Evolutionary conservation across 92 coral and sea anemone genomes (phyloP), one percentile per base, ranked within the genome.

Genomic region (Porites divaricata): DNA sequence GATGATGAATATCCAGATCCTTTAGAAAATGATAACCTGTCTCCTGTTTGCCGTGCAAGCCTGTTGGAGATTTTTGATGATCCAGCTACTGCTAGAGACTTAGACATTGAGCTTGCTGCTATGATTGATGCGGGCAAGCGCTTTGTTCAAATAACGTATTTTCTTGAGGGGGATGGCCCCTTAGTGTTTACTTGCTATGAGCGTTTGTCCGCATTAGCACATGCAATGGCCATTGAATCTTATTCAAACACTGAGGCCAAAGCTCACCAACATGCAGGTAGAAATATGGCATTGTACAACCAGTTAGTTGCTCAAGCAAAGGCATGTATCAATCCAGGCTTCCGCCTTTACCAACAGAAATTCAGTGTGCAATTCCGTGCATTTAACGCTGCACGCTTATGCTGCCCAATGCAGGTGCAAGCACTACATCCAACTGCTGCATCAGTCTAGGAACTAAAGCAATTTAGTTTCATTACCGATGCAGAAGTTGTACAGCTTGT

Each of bases 361-460:
- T 89, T 92, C 83, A 89, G 89, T 72, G 80, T 81, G 50, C 86
- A 92, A 81, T 92, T 92, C 41, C 88, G 89, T 75, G 91, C 93
- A 61, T 92, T 92, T 74, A 77, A 78, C 22, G 84, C 83, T 79
- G 92, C 89, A 53, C 69, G 86, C 26, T 79, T 84, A 81, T 84
- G 88, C 66, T 89, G 92, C 75, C 81, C 89, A 61, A 78, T 89
- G 21, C 68, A 89, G 25, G 88, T 89, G 78, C 89, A 89, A 87
- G 80, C 73, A 61, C 82, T 89, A 53, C 84, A 63, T 68, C 89
- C 89, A 75, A 89, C 92, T 71, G 89, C 78, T 9, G 86, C 77
- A 35, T 83, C 86, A 70, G 81, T 83, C 56, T 85, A 89, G 80
- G 92, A 89, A 87, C 75, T 84, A 48, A 78, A 83, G 75, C 80